These are phyloP conservation scores for Brachyptera risi DNA, from an alignment of 2,888 invertebrate species.

Conservation along the genomic window DNA sequence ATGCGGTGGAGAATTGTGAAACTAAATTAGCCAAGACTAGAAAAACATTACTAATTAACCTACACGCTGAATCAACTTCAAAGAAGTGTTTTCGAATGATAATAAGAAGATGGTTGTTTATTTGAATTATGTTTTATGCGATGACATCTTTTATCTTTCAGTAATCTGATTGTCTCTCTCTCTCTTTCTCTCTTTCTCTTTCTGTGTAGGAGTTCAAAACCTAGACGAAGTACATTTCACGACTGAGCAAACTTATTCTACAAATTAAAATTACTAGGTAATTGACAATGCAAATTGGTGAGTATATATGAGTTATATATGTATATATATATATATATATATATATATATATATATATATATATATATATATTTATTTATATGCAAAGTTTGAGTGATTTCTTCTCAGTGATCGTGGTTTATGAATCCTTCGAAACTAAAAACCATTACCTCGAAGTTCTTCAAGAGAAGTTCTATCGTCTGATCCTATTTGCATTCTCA, in stretches of 20 bases:
- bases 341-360: too few relatives aligned
- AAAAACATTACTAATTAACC: constrained; percentile 20
- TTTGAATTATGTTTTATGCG: not conserved
- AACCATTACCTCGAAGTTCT: constrained; percentile 1
- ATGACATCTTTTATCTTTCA: too few relatives aligned
- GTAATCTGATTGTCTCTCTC: too few relatives aligned
- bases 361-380: too few relatives aligned
- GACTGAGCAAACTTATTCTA: too few relatives aligned
- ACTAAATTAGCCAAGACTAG: constrained; percentile 14
- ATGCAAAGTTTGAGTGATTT: not conserved
- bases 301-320: not conserved
- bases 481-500: constrained; percentile 12
- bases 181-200: too few relatives aligned
- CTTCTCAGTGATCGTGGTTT: constrained; percentile 3
- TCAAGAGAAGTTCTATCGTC: constrained; percentile 3
- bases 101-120: not conserved
- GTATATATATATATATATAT: too few relatives aligned
- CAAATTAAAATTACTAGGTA: constrained; percentile 15
- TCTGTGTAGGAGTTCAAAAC: too few relatives aligned
- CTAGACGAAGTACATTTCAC: too few relatives aligned
- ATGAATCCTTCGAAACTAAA: constrained; percentile 17
- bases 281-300: constrained; percentile 17
- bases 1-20: not conserved
- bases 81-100: constrained; percentile 16
- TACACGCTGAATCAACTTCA: not conserved